Percentiles rank a stretch among this genome's conserved stretches.
Evolutionary conservation across 2,113 vertebrate genomes (phyloP).

Genomic region (Onychostruthus taczanowskii): DNA sequence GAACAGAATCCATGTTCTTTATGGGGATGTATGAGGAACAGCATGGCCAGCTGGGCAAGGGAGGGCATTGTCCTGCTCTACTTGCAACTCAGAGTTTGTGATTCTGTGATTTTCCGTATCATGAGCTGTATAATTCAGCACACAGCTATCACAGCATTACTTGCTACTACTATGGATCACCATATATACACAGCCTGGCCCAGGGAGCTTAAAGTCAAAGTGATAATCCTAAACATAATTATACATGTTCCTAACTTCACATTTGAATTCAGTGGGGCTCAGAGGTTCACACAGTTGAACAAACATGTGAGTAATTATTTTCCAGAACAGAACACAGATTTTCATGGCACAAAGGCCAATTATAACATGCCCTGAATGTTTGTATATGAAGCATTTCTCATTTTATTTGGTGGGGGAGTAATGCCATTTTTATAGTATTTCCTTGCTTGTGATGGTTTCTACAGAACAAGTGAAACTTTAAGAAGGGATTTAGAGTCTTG

Average conservation of each 20-base stretch:
- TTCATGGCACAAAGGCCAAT: not conserved
- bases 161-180: not conserved
- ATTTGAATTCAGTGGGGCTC: not conserved
- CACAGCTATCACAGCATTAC: not conserved
- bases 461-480: not conserved
- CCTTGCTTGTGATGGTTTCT: not conserved
- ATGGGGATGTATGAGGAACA: not conserved
- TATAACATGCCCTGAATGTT: not conserved
- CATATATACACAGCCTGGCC: not conserved
- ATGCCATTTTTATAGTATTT: not conserved
- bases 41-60: rapidly evolving
- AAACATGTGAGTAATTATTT: not conserved
- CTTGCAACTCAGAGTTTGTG: not conserved
- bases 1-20: not conserved
- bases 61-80: rapidly evolving
- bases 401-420: not conserved
- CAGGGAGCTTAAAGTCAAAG: not conserved
- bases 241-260: not conserved
- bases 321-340: not conserved
- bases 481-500: not conserved
- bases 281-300: not conserved
- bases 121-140: not conserved
- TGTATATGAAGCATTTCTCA: not conserved
- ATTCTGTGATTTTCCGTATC: not conserved
- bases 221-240: not conserved